Conservation (phyloP, 2,113 vertebrate species). For the Hymenochirus boettgeri region DNA sequence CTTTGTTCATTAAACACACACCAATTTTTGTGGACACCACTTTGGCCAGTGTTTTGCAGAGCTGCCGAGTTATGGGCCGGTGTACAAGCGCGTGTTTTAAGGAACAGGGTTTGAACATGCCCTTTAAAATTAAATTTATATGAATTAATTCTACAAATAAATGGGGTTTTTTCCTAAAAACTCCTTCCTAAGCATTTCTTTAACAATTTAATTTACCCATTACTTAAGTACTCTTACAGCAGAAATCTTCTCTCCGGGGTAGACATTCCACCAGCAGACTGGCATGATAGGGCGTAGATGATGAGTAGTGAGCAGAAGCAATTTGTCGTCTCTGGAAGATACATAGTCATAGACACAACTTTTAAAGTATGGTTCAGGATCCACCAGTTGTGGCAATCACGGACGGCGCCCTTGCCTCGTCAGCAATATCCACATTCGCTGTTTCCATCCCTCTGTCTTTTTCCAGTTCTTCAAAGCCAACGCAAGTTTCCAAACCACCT, state of each 20-base stretch:
- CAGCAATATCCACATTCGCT: slow-evolving; percentile 45
- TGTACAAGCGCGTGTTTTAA: too few relatives aligned
- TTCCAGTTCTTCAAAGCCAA: slow-evolving; percentile 18
- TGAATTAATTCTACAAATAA: too few relatives aligned
- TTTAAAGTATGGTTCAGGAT: slow-evolving; percentile 44
- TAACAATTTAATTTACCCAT: too few relatives aligned
- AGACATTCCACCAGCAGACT: slow-evolving; percentile 39
- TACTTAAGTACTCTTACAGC: too few relatives aligned
- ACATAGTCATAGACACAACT: slow-evolving; percentile 54
- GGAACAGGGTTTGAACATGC: too few relatives aligned
- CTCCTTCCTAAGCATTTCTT: too few relatives aligned
- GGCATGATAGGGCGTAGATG: slow-evolving; percentile 49
- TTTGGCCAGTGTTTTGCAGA: too few relatives aligned
- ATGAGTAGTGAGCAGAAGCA: slow-evolving; percentile 45
- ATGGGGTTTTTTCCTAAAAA: too few relatives aligned
- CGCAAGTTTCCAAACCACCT: slow-evolving; percentile 34
- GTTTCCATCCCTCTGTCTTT: slow-evolving; percentile 19
- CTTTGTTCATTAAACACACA: too few relatives aligned
- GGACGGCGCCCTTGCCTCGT: slow-evolving; percentile 48
- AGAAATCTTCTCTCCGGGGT: slow-evolving; percentile 42
- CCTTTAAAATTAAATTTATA: too few relatives aligned
- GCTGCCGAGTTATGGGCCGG: too few relatives aligned
- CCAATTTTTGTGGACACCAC: too few relatives aligned
- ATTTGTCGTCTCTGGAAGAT: slow-evolving; percentile 46
- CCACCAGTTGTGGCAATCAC: slow-evolving; percentile 46